These are phyloP conservation scores for Erythrocercus mccallii DNA, from an alignment of 2,113 vertebrate species.

Conservation along the genomic window DNA sequence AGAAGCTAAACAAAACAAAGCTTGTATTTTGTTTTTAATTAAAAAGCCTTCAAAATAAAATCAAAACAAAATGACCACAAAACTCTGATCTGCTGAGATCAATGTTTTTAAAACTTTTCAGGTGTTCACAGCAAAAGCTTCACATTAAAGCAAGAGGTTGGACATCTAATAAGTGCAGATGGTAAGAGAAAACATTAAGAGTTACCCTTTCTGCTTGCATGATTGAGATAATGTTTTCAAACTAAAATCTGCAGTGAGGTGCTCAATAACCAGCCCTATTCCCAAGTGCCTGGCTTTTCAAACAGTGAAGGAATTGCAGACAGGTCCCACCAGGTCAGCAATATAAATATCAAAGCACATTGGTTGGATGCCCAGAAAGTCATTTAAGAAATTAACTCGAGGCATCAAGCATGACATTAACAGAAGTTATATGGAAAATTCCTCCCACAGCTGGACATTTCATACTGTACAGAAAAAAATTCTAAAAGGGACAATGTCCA, in stretches of 20 bases:
- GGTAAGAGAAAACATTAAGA: neutral
- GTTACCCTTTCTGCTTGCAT: neutral
- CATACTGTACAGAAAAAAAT: neutral
- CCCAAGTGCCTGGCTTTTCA: neutral
- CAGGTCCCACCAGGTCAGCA: neutral
- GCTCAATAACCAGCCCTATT: neutral
- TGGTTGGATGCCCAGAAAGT: neutral
- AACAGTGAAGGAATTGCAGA: neutral
- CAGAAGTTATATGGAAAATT: neutral
- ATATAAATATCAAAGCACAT: neutral
- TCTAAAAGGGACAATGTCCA: neutral
- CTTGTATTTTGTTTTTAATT: neutral
- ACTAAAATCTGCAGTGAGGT: neutral
- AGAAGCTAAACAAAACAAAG: neutral
- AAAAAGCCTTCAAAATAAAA: neutral
- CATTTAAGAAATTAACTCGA: neutral
- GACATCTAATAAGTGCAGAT: neutral
- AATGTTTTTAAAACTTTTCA: neutral
- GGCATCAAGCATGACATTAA: neutral
- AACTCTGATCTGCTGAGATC: neutral
- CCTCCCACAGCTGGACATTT: neutral
- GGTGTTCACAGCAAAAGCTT: neutral
- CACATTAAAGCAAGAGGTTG: neutral
- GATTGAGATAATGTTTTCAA: neutral
- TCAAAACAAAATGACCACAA: neutral